These are phyloP conservation scores for Stratiomys singularior DNA, from an alignment of 2,888 invertebrate genomes.

Conservation along the genomic window DNA sequence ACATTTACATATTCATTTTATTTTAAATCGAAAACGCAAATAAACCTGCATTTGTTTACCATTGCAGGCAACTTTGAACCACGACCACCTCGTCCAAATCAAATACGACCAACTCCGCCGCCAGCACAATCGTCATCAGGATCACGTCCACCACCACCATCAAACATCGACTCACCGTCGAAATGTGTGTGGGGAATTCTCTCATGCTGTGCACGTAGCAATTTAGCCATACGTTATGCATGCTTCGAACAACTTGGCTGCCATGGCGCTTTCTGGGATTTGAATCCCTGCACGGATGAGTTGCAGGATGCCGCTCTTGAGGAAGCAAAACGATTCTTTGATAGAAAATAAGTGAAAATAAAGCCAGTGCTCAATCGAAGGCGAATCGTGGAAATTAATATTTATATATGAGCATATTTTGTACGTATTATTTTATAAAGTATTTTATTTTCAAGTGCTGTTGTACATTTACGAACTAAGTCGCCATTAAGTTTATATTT, in stretches of 20 bases:
- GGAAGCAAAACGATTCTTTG: constrained; percentile 60
- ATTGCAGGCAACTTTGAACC: background rate
- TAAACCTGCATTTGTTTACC: background rate
- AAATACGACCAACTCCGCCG: background rate
- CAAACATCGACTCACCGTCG: constrained; percentile 63
- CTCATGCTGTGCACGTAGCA: constrained; percentile 73
- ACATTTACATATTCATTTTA: constrained; percentile 13
- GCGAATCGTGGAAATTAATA: background rate
- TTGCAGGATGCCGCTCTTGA: constrained; percentile 71
- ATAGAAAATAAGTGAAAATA: constrained; percentile 39
- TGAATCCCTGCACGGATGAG: constrained; percentile 75
- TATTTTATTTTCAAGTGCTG: background rate
- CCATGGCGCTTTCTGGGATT: constrained; percentile 77
- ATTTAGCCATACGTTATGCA: constrained; percentile 66
- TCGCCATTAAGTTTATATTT: constrained; percentile 1
- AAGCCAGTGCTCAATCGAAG: background rate
- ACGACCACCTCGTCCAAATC: background rate
- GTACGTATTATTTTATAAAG: background rate
- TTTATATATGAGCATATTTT: background rate
- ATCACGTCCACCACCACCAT: constrained; percentile 54
- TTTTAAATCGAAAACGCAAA: background rate
- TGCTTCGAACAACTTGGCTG: constrained; percentile 81
- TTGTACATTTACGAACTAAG: background rate
- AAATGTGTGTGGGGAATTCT: constrained; percentile 81
- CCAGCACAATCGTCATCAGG: constrained; percentile 2